Percentiles rank a stretch among this genome's conserved stretches.
phyloP scores from a whole-genome alignment of 1,140 invertebrate genomes.

The Drosophila bipectinata region DNA sequence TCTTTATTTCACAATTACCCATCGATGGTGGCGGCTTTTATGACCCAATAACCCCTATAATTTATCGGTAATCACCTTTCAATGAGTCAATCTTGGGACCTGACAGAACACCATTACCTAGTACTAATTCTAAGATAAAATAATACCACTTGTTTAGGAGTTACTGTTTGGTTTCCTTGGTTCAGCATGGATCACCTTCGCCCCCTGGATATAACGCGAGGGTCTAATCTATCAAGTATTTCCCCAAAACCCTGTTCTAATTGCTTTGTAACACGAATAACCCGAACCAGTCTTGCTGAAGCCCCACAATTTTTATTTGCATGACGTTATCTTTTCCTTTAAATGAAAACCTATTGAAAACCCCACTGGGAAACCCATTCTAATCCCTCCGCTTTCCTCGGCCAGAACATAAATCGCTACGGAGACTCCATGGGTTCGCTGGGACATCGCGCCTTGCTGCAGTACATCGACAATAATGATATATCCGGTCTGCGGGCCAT shows the following conservation, averaged over 20 bases:
- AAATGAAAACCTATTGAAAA: neutral
- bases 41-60: conserved; percentile 7
- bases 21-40: conserved; percentile 24
- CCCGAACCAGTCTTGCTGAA: conserved; percentile 5
- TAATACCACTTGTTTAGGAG: conserved; percentile 1
- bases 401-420: conserved; percentile 83
- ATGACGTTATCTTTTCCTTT: conserved; percentile 11
- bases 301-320: conserved; percentile 26
- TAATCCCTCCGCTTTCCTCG: neutral
- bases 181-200: conserved; percentile 6
- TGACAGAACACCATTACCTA: conserved; percentile 5
- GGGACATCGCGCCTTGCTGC: conserved; percentile 91
- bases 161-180: neutral
- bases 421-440: conserved; percentile 95
- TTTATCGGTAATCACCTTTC: conserved; percentile 12
- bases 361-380: neutral
- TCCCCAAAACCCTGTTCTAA: conserved; percentile 2
- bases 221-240: conserved; percentile 8
- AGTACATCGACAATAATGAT: conserved; percentile 92
- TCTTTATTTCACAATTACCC: conserved; percentile 20
- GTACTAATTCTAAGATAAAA: conserved; percentile 24
- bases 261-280: conserved; percentile 38
- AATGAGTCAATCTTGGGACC: conserved; percentile 29
- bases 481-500: conserved; percentile 91
- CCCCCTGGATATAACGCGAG: neutral